Conservation (phyloP, 1,140 invertebrate species). For the Lucilia sericata region DNA sequence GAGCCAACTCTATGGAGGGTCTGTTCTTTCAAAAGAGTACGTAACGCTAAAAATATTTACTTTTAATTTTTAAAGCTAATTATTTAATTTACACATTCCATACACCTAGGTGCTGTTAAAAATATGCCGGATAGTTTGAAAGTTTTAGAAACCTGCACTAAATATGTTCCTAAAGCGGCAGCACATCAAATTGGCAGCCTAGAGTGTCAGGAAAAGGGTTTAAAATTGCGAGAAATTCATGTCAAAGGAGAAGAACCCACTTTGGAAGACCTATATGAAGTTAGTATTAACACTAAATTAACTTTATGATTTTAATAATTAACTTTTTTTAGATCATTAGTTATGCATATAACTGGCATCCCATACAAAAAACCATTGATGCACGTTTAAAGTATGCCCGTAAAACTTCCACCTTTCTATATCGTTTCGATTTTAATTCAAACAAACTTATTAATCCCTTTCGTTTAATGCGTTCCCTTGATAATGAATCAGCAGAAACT, state of each 20-base stretch:
- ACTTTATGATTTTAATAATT: neutral
- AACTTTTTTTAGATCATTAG: conserved; percentile 48
- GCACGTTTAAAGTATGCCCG: conserved; percentile 51
- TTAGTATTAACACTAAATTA: neutral
- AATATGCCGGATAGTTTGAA: neutral
- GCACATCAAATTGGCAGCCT: neutral
- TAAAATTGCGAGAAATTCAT: conserved; percentile 34
- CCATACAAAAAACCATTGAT: conserved; percentile 56
- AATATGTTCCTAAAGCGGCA: conserved; percentile 11
- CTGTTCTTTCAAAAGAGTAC: neutral
- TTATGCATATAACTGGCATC: conserved; percentile 56
- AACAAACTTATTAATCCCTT: conserved; percentile 46
- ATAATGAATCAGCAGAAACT: conserved; percentile 4
- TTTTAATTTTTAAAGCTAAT: neutral
- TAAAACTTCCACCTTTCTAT: conserved; percentile 58
- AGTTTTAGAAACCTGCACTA: neutral
- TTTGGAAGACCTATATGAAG: conserved; percentile 29
- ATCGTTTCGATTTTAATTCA: conserved; percentile 58
- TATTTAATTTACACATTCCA: neutral
- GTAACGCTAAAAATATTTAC: neutral
- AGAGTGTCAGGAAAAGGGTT: conserved; percentile 39
- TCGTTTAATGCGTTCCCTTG: conserved; percentile 42
- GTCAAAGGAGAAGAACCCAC: conserved; percentile 23
- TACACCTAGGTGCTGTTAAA: neutral
- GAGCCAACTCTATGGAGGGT: conserved; percentile 53